Evolutionary conservation across 1,140 invertebrate genomes (phyloP), one percentile per base, ranked within the genome.

Genomic region (Plodia interpunctella): DNA sequence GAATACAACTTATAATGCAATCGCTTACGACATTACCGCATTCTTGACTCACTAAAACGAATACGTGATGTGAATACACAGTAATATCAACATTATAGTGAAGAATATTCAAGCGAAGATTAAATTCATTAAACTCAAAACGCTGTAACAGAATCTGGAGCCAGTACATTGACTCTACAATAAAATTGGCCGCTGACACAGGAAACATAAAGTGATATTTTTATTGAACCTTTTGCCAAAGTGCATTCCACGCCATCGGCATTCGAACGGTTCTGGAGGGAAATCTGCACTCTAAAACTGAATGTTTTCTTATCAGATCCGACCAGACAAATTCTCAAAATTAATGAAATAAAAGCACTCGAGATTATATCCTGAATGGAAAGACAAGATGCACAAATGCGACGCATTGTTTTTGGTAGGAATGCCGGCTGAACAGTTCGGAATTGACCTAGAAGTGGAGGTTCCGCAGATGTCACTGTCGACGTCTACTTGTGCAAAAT

Each of bases 161-260:
- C 65, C 68, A 66, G 72, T 74, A 65, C 77, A 78, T 73, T 83
- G 76, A 82, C 77, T 76, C 74, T 72, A 73, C 74, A 76, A 82
- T 87, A 83, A 79, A 80, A 76, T 79, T 77, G 66, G 66, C 70
- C 63, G 61, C 68, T 69, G 74, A 80, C 76, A 78, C 80, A 83
- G 79, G 76, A 86, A 78, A 80, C 79, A 83, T 86, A 76, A 83
- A 81, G 63, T 77, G 68, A 63, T 63, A 77, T 76, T 78, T 81
- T 85, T 81, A 83, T 80, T 80, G 71, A 68, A 77, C 78, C 63
- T 78, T 84, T 83, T 78, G 72, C 71, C 75, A 68, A 76, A 75
- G 64, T 72, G 78, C 76, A 81, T 80, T 79, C 73, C 70, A 38
- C 58, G 55, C 65, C 58, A 63, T 53, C 58, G 51, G 32, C 18